These are phyloP conservation scores for Limnephilus rhombicus DNA, from an alignment of 2,888 invertebrate genomes.

Conservation along the genomic window DNA sequence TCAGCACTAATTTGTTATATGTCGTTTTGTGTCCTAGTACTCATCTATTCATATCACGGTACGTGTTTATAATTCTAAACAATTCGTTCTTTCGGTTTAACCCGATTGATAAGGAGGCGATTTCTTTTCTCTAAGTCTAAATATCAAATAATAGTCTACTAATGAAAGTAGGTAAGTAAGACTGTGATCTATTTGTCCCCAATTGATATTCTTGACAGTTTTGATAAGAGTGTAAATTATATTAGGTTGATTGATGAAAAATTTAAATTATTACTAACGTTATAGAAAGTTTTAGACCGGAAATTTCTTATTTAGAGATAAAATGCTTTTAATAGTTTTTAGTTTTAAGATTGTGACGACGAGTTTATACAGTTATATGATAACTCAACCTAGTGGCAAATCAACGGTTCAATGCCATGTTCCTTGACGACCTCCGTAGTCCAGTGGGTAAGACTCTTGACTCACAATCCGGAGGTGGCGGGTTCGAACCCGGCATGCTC, in stretches of 20 bases:
- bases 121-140: slow-evolving; percentile 17
- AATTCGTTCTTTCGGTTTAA: neutral
- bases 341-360: neutral
- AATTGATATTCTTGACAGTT: neutral
- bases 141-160: neutral
- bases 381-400: too few species aligned
- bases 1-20: neutral
- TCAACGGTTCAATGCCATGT: too few species aligned
- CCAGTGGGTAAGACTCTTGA: too few species aligned
- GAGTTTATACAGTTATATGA: neutral
- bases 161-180: slow-evolving; percentile 32
- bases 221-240: neutral
- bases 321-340: neutral
- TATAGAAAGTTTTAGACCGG: neutral
- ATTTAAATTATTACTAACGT: neutral
- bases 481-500: too few species aligned
- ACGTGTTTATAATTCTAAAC: slow-evolving; percentile 4
- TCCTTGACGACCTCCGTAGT: too few species aligned
- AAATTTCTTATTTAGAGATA: neutral
- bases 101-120: neutral
- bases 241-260: neutral
- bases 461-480: too few species aligned
- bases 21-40: neutral
- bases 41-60: too few species aligned
- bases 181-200: neutral